Percentiles rank a stretch among this genome's conserved stretches.
Conservation (phyloP, 2,797 vertebrate species). For the Pogonophryne albipinna region DNA sequence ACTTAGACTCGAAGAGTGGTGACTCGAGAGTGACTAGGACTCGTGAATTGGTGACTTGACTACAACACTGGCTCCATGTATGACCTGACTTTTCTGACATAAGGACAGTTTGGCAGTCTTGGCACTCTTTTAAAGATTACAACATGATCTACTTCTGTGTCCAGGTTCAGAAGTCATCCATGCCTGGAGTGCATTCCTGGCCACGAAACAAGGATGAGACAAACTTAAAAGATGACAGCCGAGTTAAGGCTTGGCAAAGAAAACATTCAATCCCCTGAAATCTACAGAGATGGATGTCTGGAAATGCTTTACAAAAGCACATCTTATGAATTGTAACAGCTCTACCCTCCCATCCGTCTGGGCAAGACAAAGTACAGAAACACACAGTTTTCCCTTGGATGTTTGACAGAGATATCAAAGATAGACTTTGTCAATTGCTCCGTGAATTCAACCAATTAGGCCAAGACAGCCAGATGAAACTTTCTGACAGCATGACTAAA, state of each 20-base stretch:
- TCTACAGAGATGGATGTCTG: constrained; percentile 48
- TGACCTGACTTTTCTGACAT: not conserved
- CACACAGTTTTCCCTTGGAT: constrained; percentile 44
- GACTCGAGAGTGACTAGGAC: too few species aligned
- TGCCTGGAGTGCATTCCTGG: constrained; percentile 28
- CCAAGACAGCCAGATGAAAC: constrained; percentile 40
- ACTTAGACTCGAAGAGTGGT: too few species aligned
- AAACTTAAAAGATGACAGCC: constrained; percentile 41
- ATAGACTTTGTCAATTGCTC: constrained; percentile 49
- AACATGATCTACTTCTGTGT: constrained; percentile 1
- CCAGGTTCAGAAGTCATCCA: constrained; percentile 32
- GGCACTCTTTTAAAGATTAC: not conserved
- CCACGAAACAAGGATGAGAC: constrained; percentile 30
- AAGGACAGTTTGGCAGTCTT: not conserved
- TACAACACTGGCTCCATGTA: too few species aligned
- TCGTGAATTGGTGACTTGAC: too few species aligned
- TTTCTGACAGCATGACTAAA: constrained; percentile 48
- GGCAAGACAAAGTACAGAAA: constrained; percentile 55
- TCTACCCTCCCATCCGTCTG: constrained; percentile 26
- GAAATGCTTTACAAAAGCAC: constrained; percentile 56
- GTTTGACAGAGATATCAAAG: constrained; percentile 65
- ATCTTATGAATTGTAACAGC: constrained; percentile 62
- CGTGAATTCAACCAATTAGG: constrained; percentile 62
- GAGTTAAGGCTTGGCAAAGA: constrained; percentile 44
- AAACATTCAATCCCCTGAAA: constrained; percentile 42